Conservation (phyloP, 2,113 vertebrate genomes). For the Mesitornis unicolor region DNA sequence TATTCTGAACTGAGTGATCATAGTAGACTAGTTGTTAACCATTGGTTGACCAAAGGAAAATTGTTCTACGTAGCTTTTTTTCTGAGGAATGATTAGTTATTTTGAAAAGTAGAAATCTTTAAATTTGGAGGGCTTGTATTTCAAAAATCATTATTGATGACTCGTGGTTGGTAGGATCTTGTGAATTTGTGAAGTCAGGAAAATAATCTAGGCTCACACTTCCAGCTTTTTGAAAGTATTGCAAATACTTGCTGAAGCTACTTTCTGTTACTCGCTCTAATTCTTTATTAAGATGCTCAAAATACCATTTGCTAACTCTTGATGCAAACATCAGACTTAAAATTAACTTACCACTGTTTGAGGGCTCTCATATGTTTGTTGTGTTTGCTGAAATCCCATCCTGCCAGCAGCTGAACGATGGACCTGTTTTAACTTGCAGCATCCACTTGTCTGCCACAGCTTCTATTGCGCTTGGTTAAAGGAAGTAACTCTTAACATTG, state of each 20-base stretch:
- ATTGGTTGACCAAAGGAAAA: not conserved
- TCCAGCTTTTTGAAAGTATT: not conserved
- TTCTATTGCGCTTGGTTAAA: not conserved
- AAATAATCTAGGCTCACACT: rapidly evolving
- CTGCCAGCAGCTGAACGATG: not conserved
- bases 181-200: not conserved
- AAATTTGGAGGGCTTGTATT: not conserved
- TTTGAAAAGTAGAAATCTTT: not conserved
- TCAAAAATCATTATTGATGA: not conserved
- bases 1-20: not conserved
- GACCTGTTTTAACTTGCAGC: not conserved
- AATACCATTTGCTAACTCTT: not conserved
- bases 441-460: not conserved
- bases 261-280: not conserved
- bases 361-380: not conserved
- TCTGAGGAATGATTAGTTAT: not conserved
- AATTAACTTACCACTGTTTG: not conserved
- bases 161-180: not conserved
- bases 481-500: not conserved
- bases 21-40: not conserved
- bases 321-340: not conserved
- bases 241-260: not conserved
- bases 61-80: not conserved
- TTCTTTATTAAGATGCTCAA: not conserved
- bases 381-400: not conserved